Percentiles rank a stretch among this genome's conserved stretches.
Conservation (phyloP, 2,797 vertebrate genomes). For the Danio albolineatus region DNA sequence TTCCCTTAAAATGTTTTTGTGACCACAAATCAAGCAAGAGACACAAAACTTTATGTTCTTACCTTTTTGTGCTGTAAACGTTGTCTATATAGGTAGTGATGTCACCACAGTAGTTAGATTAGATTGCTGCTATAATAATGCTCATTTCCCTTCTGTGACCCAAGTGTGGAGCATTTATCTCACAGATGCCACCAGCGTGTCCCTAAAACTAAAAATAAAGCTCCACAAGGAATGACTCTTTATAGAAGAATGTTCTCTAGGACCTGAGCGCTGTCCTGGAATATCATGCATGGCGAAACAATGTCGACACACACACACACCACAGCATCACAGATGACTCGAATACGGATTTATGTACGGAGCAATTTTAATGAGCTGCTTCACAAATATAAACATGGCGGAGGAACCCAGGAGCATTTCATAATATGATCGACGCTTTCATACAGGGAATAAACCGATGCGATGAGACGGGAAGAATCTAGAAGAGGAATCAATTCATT, state of each 20-base stretch:
- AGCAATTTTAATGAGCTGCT: conserved; percentile 77
- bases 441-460: background rate
- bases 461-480: conserved; percentile 5
- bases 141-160: background rate
- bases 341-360: conserved; percentile 66
- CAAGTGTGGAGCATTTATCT: background rate
- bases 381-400: conserved; percentile 72
- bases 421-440: conserved; percentile 28
- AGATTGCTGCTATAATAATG: background rate
- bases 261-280: background rate
- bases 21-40: background rate
- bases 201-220: conserved; percentile 27
- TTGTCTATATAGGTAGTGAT: too few relatives aligned
- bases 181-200: conserved; percentile 3
- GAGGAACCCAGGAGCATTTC: conserved; percentile 30
- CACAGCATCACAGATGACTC: conserved; percentile 7
- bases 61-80: background rate
- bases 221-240: background rate
- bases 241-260: background rate
- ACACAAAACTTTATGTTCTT: background rate
- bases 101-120: background rate
- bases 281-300: background rate
- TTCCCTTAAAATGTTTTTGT: background rate
- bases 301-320: background rate
- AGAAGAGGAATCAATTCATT: conserved; percentile 5